Base-by-base conservation (phyloP, 2,113 vertebrate species). In the Peromyscus polionotus region DNA sequence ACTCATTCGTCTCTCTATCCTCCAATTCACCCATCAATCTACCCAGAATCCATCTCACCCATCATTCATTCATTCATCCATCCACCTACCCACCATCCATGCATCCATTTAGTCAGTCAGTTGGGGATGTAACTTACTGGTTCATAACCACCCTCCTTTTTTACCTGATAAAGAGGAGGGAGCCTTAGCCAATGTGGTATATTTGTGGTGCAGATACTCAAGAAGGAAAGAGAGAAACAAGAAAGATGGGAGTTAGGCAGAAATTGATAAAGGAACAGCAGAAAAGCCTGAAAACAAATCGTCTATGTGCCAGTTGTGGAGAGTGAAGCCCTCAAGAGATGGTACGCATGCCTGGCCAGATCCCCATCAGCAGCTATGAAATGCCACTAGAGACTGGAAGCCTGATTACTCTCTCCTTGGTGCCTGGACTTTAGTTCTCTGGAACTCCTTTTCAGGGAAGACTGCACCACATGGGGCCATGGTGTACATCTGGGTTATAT, bases 241-340 rank as follows among this genome's bases (percentile, higher is more conserved):
- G 42, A 36, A 65, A 31, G 39, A 24, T 36, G 5, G 36, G 9
- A 12, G 26, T 70, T 31, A 24, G 31, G 45, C 42, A 89, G 42
- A 67, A 39, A 31, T 70, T 24, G 7, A 45, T 16, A 13, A 36
- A 51, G 26, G 11, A 57, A 28, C 5, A 8, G 26, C n/a, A 2
- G 54, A n/a, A 22, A 16, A 42, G 6, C 28, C 11, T 19, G 13
- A n/a, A 61, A 70, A 68, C 39, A 63, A 20, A 4, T n/a, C 0
- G n/a, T 19, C 36, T 61, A n/a, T 36, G 72, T 11, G 4, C 22
- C 3, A 42, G 42, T 36, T 20, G 31, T 70, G 8, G 36, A 79
- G 10, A 14, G 0, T 0, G 31, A n/a, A 16, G 31, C 65, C 26
- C 0, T 77, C 13, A 8, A 72, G 14, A 16, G 7, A 1, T 1